phyloP scores from a whole-genome alignment of 2,888 invertebrate genomes.

The Pocota personata region DNA sequence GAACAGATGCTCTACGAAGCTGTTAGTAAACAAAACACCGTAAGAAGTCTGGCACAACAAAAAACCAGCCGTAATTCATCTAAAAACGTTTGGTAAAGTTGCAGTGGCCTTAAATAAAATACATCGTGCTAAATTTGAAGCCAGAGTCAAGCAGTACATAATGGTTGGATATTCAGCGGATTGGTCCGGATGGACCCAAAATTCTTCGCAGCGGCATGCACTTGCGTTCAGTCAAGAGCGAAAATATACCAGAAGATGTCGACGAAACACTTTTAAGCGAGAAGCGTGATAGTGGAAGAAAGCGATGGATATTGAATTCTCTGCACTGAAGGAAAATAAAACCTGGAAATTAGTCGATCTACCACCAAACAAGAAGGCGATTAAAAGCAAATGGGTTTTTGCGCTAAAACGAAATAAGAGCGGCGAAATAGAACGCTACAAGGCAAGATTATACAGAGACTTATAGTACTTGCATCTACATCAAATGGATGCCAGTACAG shows the following conservation, averaged over 20 bases:
- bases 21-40: conserved; percentile 71
- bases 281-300: not conserved
- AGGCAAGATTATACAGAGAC: conserved; percentile 8
- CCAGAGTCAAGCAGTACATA: conserved; percentile 55
- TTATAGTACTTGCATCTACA: conserved; percentile 32
- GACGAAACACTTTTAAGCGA: not conserved
- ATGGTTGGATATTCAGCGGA: conserved; percentile 64
- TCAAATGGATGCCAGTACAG: conserved; percentile 23
- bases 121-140: conserved; percentile 57
- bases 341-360: conserved; percentile 47
- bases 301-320: not conserved
- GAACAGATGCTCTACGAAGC: conserved; percentile 67
- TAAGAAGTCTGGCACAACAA: conserved; percentile 73
- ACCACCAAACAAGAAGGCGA: conserved; percentile 4
- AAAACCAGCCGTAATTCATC: conserved; percentile 64
- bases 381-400: not conserved
- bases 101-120: conserved; percentile 65
- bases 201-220: too few relatives aligned
- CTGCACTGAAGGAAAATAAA: conserved; percentile 10
- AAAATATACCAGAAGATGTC: not conserved
- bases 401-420: too few relatives aligned
- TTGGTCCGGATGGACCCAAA: too few relatives aligned
- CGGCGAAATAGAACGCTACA: too few relatives aligned
- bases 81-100: conserved; percentile 65
- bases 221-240: not conserved